Conservation (phyloP, 2,888 invertebrate species). For the Amaurobius ferox region DNA sequence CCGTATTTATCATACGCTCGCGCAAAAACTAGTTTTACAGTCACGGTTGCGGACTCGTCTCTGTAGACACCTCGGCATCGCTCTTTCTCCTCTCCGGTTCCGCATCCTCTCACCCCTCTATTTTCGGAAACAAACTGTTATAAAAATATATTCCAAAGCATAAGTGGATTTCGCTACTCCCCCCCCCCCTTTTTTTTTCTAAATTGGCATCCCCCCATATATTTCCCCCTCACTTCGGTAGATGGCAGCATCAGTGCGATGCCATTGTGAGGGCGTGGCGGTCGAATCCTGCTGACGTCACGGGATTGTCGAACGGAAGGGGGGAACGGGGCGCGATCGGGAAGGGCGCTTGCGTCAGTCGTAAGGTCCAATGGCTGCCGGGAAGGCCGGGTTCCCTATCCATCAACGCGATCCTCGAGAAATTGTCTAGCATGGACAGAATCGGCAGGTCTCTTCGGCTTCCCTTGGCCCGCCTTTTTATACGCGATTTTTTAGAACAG, state of each 20-base stretch:
- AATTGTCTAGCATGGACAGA: slow-evolving; percentile 41
- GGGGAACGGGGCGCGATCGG: not conserved
- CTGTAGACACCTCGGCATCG: not conserved
- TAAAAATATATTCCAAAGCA: not conserved
- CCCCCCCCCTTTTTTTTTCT: not conserved
- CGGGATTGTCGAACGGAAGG: not conserved
- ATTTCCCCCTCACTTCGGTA: not conserved
- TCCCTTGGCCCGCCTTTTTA: not conserved
- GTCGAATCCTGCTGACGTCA: slow-evolving; percentile 14
- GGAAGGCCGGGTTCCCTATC: slow-evolving; percentile 43
- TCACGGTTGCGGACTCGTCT: not conserved
- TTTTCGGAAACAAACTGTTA: not conserved
- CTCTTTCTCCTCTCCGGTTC: not conserved
- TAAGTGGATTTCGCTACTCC: not conserved
- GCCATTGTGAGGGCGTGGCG: not conserved
- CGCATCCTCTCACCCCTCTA: not conserved
- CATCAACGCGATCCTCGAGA: slow-evolving; percentile 17
- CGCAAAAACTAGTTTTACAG: slow-evolving; percentile 8
- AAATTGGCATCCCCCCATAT: too few relatives aligned
- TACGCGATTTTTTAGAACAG: not conserved
- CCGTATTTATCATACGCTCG: too few relatives aligned
- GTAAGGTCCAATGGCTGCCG: slow-evolving; percentile 61
- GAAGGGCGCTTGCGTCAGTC: slow-evolving; percentile 55
- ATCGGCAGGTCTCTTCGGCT: slow-evolving; percentile 15
- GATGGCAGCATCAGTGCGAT: not conserved